Evolutionary conservation across 2,113 vertebrate genomes (phyloP), one percentile per base, ranked within the genome.

Genomic region (Antechinus flavipes): DNA sequence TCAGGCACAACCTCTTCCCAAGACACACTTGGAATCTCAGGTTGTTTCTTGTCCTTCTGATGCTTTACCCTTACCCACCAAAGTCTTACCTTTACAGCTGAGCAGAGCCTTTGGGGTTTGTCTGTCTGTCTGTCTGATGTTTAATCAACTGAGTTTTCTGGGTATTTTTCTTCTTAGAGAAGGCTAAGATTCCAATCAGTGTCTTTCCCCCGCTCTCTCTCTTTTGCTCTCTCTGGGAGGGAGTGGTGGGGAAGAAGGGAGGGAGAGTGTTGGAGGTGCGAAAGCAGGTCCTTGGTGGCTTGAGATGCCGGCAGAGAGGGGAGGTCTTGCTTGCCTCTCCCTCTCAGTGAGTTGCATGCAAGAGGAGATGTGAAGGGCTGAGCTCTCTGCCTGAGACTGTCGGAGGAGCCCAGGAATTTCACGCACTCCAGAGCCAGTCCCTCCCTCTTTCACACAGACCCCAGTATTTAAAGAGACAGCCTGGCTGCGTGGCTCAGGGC

Each of bases 391-490:
- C 97, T 93, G 97, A 97, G 97, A 98, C 98, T 98, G 98, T 96
- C 97, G 91, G 98, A 97, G 98, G 94, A 98, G 98, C 98, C 98
- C 98, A 98, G 98, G 98, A 98, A 98, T 98, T 98, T 98, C 98
- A 98, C 98, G 97, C 98, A 97, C 98, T 98, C 98, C 98, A 95
- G 93, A 97, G 97, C 95, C 97, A 95, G 97, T 97, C 98, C 98
- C 98, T 97, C 98, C 98, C 97, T 97, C 97, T 98, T 94, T 96
- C 95, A 94, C 98, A 98, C 97, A 98, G 98, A 98, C 98, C 98
- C 98, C 98, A 25, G 98, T 98, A 98, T 98, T 99, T 99, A 99
- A 99, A 99, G 98, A 98, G 98, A 98, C 98, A 98, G 98, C 97
- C 96, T 35, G 97, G 96, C 97, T 95, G 96, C 92, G 95, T 52